Evolutionary conservation across 1,140 invertebrate species (phyloP).

Genomic region (Holcopasites calliopsidis): DNA sequence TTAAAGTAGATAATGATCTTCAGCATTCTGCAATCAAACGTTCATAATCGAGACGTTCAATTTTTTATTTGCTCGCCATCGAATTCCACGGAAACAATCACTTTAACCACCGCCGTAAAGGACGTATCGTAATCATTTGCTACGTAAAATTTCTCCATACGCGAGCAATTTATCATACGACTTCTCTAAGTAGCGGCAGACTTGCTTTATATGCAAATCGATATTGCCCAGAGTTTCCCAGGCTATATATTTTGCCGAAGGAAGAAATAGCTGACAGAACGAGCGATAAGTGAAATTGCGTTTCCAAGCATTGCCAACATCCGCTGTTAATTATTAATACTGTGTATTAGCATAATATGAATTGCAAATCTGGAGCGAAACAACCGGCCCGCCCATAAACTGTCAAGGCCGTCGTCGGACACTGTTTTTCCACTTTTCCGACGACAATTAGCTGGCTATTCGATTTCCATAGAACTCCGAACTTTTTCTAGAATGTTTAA

Average conservation of each 20-base stretch:
- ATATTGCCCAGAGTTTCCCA: conserved; percentile 40
- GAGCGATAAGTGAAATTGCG: conserved; percentile 48
- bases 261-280: conserved; percentile 1
- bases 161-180: conserved; percentile 45
- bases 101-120: background rate
- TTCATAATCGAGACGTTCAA: too few relatives aligned
- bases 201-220: conserved; percentile 45
- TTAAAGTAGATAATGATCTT: too few relatives aligned
- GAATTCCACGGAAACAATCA: background rate
- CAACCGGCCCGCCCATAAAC: background rate
- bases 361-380: background rate
- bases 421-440: background rate
- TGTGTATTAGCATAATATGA: conserved; percentile 7
- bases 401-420: background rate
- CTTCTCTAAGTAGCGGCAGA: conserved; percentile 30
- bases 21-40: too few relatives aligned
- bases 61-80: background rate
- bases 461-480: background rate
- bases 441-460: conserved; percentile 23
- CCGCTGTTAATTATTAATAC: conserved; percentile 41
- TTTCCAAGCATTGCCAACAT: conserved; percentile 31
- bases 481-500: conserved; percentile 2
- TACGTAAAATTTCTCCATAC: conserved; percentile 8
- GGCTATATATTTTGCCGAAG: background rate
- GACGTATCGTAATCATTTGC: conserved; percentile 11